Evolutionary conservation across 2,113 vertebrate species (phyloP), one percentile per base, ranked within the genome.

Genomic region (Girardinichthys multiradiatus): DNA sequence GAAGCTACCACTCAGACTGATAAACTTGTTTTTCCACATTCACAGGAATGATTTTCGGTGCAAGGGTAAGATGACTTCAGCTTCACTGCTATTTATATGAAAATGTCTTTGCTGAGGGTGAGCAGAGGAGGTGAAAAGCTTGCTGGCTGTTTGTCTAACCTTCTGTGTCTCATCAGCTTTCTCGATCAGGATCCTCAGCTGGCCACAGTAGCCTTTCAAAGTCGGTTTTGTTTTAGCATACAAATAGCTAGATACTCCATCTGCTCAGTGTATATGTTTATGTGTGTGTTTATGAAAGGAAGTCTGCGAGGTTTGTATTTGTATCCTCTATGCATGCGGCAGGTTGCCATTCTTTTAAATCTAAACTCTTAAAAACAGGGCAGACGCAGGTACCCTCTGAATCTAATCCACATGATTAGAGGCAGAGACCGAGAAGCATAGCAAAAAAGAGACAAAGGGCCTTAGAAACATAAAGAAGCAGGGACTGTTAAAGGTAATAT

Each of bases 181-280:
- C 89, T 89, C 72, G 84, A 86, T 90, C 92, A 88, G 77, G 63
- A 74, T 65, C 79, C 54, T 64, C 77, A 67, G 74, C 74, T 59
- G 26, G 64, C 77, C 70, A 76, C 81, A 60, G 70, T 72, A 31
- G 58, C 76, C 81, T 70, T 81, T 89, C 86, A 90, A 90, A 90
- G 87, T 92, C 87, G 85, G 45, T 83, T 83, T 88, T 76, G 76
- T 86, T 90, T 90, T 92, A 78, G 77, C 82, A 86, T 83, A 80
- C 78, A 88, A 86, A 87, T 86, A 59, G 68, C 67, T 68, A 14
- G 5, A 61, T 72, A 64, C 61, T 85, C 64, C 80, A 66, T 81
- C 78, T 61, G 60, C 66, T 72, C 14, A 7, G 10, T 39, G 45
- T 59, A 39, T 62, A 4, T 59, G 19, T 70, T n/a, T 54, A 3